A percentile compares a stretch with the other conserved stretches of the same genome.
phyloP scores from a whole-genome alignment of 92 coral and sea anemone species.

The Actinernus sp. region DNA sequence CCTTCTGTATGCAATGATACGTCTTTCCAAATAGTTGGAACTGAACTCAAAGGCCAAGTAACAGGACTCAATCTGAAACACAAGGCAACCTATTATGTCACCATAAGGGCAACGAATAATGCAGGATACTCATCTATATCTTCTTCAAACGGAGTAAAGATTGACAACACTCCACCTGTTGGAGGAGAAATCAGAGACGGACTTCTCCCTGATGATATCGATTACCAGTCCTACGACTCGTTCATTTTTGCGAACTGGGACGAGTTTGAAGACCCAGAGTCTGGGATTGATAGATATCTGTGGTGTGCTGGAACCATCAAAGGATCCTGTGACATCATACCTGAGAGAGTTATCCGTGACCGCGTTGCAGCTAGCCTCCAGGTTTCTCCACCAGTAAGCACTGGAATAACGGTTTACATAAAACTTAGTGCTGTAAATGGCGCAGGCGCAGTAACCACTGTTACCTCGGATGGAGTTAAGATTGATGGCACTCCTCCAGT shows the following conservation, averaged over 20 bases:
- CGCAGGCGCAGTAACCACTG: conserved; percentile 78
- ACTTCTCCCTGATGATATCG: conserved; percentile 51
- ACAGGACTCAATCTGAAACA: conserved; percentile 74
- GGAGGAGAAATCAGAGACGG: conserved; percentile 84
- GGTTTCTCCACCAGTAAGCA: conserved; percentile 68
- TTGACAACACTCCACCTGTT: conserved; percentile 88
- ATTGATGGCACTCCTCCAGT: conserved; percentile 88
- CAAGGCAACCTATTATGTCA: conserved; percentile 64
- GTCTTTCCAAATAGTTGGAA: conserved; percentile 60
- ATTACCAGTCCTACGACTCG: conserved; percentile 75
- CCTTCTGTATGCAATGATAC: conserved; percentile 73
- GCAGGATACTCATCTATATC: conserved; percentile 77
- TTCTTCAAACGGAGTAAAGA: conserved; percentile 75
- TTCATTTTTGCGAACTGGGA: conserved; percentile 92
- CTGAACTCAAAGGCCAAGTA: conserved; percentile 40
- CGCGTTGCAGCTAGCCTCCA: conserved; percentile 62
- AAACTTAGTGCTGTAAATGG: conserved; percentile 78
- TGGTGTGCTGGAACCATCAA: conserved; percentile 88
- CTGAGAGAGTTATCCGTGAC: conserved; percentile 55
- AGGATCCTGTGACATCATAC: conserved; percentile 86
- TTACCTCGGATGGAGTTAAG: conserved; percentile 80
- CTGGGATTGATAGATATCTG: conserved; percentile 75
- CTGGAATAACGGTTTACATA: conserved; percentile 80
- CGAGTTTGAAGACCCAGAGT: conserved; percentile 78
- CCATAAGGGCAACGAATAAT: conserved; percentile 78